Conservation (phyloP, 1,140 invertebrate genomes). For the Amphibalanus amphitrite region DNA sequence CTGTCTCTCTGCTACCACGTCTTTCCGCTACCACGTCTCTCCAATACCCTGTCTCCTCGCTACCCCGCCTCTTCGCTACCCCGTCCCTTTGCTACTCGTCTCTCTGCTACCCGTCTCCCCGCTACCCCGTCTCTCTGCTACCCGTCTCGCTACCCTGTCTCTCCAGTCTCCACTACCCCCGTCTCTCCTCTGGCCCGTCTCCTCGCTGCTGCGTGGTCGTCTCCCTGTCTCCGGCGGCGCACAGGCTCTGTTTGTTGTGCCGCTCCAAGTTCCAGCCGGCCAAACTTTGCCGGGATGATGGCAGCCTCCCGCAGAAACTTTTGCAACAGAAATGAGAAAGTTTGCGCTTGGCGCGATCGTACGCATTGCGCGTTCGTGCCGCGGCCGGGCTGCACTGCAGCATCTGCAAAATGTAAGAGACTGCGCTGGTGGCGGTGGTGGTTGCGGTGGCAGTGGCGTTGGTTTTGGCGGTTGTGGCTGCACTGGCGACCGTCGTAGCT, state of each 20-base stretch:
- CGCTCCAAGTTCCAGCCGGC: not conserved
- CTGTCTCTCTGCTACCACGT: not conserved
- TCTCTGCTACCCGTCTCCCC: not conserved
- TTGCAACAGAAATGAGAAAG: not conserved
- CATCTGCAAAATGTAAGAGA: not conserved
- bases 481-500: no score
- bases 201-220: not conserved
- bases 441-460: no score
- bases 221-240: not conserved
- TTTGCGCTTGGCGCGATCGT: not conserved
- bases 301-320: not conserved
- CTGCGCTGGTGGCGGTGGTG: not conserved
- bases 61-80: not conserved
- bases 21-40: not conserved
- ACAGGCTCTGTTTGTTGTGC: not conserved
- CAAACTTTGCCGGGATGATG: not conserved
- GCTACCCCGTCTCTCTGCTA: not conserved
- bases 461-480: no score
- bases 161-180: no score
- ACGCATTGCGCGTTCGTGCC: not conserved
- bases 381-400: no score
- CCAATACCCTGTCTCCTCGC: not conserved
- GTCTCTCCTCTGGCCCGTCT: not conserved
- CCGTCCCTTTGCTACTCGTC: not conserved
- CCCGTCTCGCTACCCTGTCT: no score